A percentile compares a stretch with the other conserved stretches of the same genome.
phyloP scores from a whole-genome alignment of 2,113 vertebrate species.

The Mesoclemmys tuberculata region DNA sequence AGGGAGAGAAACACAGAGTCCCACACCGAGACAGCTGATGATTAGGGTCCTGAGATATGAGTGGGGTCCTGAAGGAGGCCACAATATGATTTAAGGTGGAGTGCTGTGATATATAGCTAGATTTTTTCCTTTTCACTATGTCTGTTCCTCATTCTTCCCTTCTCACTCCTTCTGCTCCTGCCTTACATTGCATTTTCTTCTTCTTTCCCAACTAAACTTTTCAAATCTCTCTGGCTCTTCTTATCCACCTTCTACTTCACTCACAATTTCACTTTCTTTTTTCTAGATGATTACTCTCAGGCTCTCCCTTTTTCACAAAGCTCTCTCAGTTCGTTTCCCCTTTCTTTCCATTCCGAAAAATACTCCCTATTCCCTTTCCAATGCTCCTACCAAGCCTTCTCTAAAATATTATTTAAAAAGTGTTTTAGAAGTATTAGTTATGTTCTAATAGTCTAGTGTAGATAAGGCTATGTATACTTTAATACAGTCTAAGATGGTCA shows the following conservation, averaged over 20 bases:
- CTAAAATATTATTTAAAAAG: neutral
- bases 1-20: too few species aligned
- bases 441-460: rapidly evolving
- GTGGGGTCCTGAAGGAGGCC: too few species aligned
- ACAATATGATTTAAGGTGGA: too few species aligned
- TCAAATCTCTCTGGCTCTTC: neutral
- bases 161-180: neutral
- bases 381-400: neutral
- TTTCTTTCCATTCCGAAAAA: neutral
- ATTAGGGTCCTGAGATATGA: too few species aligned
- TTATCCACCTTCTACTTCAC: neutral
- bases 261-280: neutral
- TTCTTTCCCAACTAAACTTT: neutral
- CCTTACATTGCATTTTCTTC: neutral
- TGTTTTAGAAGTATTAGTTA: neutral
- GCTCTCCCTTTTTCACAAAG: too few species aligned
- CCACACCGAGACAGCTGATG: too few species aligned
- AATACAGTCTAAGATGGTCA: neutral
- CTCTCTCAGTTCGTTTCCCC: too few species aligned
- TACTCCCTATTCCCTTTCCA: neutral
- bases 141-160: neutral
- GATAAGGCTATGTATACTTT: neutral
- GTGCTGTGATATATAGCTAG: too few species aligned
- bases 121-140: too few species aligned
- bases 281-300: too few species aligned